These are phyloP conservation scores for Sycobia sp. DNA, from an alignment of 1,140 invertebrate species.

Conservation along the genomic window DNA sequence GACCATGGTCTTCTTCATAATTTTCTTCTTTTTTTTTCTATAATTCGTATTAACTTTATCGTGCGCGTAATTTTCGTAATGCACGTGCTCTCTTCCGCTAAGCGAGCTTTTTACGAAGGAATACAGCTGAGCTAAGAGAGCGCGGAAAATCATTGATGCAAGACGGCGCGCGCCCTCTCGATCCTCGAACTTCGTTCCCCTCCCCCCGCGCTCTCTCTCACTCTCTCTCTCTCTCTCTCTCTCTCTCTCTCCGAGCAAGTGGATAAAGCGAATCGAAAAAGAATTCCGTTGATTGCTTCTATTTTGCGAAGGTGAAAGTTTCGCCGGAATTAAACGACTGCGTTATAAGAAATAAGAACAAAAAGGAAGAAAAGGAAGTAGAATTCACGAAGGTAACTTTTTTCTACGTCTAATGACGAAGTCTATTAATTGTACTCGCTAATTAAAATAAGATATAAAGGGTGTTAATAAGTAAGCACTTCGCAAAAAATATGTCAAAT, in stretches of 20 bases:
- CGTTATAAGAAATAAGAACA: too few relatives aligned
- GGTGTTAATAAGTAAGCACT: too few relatives aligned
- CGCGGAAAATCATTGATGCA: conserved; percentile 16
- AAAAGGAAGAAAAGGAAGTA: too few relatives aligned
- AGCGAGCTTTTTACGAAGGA: not conserved
- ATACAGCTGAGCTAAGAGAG: not conserved
- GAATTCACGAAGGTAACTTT: too few relatives aligned
- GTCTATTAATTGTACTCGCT: too few relatives aligned
- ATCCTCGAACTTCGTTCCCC: not conserved
- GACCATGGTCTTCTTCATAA: not conserved
- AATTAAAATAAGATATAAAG: too few relatives aligned
- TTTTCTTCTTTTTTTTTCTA: conserved; percentile 11
- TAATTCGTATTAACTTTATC: conserved; percentile 7
- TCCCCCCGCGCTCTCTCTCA: too few relatives aligned
- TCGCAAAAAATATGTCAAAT: too few relatives aligned
- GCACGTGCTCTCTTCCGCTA: not conserved
- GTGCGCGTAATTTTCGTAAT: conserved; percentile 18
- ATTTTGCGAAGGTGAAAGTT: conserved; percentile 9
- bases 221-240: too few relatives aligned
- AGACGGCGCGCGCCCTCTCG: not conserved
- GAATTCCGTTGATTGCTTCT: conserved; percentile 21
- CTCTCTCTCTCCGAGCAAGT: not conserved
- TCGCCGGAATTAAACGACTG: too few relatives aligned
- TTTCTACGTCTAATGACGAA: too few relatives aligned
- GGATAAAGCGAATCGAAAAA: conserved; percentile 21